Base-by-base conservation (phyloP, 2,113 vertebrate species). In the Hemiprocne comata region DNA sequence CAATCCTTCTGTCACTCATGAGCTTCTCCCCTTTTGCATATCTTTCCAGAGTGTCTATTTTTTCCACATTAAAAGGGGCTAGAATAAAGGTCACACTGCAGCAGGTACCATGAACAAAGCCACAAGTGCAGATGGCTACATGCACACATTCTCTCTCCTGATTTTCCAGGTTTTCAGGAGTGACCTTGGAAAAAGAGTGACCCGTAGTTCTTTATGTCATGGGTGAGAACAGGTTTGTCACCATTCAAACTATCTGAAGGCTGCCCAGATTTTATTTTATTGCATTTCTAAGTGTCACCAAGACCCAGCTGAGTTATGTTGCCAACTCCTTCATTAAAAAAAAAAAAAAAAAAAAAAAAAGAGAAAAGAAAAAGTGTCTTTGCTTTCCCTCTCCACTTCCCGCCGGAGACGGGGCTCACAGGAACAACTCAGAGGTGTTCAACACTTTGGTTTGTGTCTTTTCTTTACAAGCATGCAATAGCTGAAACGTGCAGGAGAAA, bases 381-480 rank as follows among this genome's bases (percentile, higher is more conserved):
- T 10, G 3, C 21, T 80, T 78, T 67, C 61, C 38, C 9, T 38
- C 54, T 60, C 23, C 1, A 0, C 11, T 4, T 23, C 26, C 3
- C 1, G 0, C 55, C 21, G 58, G 38, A n/a, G 60, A 21, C 5
- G 4, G 0, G 17, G 19, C 55, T 87, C 6, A 0, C 0, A 0
- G 54, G 31, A 58, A 11, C 4, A 1, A 11, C 64, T 89, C 48
- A 1, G n/a, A 9, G 3, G 19, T 1, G 13, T 10, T 17, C 13
- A 28, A 25, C 3, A 1, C 10, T 55, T 54, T 17, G 14, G 14
- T 16, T 28, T 26, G 11, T 12, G 33, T 31, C 42, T 24, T 16
- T 12, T 50, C 28, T 54, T 31, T 33, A 10, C 10, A 20, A 57
- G 31, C 0, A 0, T 13, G 23, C 4, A 6, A 3, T 5, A 66